phyloP scores from a whole-genome alignment of 1,140 invertebrate species.

The Apis florea region DNA sequence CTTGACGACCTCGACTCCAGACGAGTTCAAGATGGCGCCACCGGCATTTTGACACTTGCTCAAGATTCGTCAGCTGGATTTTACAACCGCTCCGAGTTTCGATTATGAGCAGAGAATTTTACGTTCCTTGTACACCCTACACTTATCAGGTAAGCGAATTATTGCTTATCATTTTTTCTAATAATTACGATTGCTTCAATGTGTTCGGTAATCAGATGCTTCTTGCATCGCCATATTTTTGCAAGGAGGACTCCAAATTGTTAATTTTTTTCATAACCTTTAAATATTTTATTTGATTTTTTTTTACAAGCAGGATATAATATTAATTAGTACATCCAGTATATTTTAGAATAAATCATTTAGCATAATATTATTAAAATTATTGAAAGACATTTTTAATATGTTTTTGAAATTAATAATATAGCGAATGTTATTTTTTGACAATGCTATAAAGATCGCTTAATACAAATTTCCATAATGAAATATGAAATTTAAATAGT shows the following conservation, averaged over 20 bases:
- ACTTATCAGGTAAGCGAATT: conserved; percentile 73
- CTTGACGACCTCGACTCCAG: conserved; percentile 64
- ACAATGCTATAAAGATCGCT: too few species aligned
- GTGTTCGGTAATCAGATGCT: neutral
- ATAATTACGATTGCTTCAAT: neutral
- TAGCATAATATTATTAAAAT: too few species aligned
- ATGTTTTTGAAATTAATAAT: neutral
- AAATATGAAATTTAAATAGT: neutral
- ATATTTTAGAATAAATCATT: neutral
- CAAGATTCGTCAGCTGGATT: conserved; percentile 70
- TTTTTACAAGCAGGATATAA: neutral
- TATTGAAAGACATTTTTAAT: neutral
- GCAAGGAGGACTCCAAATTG: neutral
- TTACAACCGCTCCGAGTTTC: conserved; percentile 46
- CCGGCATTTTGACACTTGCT: conserved; percentile 74
- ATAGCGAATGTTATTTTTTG: neutral
- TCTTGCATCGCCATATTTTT: conserved; percentile 8
- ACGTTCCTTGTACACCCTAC: conserved; percentile 76
- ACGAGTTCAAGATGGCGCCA: conserved; percentile 74
- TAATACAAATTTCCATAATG: neutral
- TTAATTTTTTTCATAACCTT: conserved; percentile 19
- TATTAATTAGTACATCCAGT: too few species aligned
- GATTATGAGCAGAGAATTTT: conserved; percentile 78
- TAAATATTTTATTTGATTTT: neutral
- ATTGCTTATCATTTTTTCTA: neutral